Conservation (phyloP, 2,113 vertebrate genomes). For the Chlorodrepanis virens region DNA sequence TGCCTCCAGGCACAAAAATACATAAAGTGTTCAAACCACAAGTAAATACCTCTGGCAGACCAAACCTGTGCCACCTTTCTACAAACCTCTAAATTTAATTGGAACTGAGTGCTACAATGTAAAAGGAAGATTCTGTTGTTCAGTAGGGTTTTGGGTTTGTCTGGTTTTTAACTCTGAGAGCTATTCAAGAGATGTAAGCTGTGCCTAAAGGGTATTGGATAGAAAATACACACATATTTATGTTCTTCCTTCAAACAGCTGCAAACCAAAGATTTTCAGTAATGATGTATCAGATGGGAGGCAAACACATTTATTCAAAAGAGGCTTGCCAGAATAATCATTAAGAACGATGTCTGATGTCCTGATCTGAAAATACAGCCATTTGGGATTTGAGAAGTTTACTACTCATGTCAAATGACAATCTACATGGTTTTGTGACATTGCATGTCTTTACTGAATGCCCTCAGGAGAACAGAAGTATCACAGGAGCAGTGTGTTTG, state of each 20-base stretch:
- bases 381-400: not conserved
- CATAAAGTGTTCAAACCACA: not conserved
- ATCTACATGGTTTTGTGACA: not conserved
- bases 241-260: not conserved
- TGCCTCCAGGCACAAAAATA: not conserved
- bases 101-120: not conserved
- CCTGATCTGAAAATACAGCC: not conserved
- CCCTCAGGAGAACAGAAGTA: not conserved
- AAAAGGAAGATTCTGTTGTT: accelerated
- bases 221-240: not conserved
- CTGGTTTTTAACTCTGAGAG: not conserved
- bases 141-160: not conserved
- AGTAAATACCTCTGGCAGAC: not conserved
- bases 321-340: not conserved
- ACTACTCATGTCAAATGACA: not conserved
- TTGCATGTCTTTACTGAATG: not conserved
- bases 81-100: not conserved
- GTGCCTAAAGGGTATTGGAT: not conserved
- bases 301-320: not conserved
- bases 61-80: not conserved
- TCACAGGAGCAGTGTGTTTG: not conserved
- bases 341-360: not conserved
- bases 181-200: not conserved
- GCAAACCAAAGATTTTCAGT: not conserved
- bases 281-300: not conserved